phyloP scores from a whole-genome alignment of 2,797 vertebrate genomes.

The Chelon labrosus region DNA sequence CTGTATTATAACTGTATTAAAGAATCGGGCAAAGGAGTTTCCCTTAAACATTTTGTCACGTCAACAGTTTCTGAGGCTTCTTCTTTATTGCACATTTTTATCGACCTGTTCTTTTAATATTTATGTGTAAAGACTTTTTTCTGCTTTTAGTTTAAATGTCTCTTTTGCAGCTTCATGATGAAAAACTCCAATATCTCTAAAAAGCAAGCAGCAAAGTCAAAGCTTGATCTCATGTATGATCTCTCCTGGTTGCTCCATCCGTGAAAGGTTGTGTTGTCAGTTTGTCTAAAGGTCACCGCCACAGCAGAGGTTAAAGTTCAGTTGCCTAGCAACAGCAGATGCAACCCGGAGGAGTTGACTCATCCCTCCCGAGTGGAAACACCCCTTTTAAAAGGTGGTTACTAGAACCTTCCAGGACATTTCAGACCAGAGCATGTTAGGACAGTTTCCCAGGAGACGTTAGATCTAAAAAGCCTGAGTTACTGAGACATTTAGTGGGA shows the following conservation, averaged over 20 bases:
- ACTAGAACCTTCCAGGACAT: background rate
- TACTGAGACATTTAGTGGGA: conserved; percentile 29
- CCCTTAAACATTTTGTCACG: background rate
- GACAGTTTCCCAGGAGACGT: background rate
- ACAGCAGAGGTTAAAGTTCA: conserved; percentile 35
- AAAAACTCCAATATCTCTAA: no score
- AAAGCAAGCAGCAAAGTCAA: background rate
- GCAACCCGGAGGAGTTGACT: background rate
- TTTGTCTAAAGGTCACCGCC: conserved; percentile 52
- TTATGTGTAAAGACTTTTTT: background rate
- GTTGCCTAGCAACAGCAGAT: conserved; percentile 57
- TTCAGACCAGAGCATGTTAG: conserved; percentile 6
- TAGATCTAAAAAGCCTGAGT: background rate
- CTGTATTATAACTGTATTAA: background rate
- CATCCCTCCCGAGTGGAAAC: conserved; percentile 6
- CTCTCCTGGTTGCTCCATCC: background rate
- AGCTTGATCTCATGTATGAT: background rate
- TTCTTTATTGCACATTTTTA: background rate
- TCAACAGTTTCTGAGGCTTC: background rate
- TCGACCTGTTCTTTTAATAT: background rate
- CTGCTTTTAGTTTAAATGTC: no score
- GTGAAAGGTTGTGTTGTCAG: conserved; percentile 16
- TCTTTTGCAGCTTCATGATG: no score
- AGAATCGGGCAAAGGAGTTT: background rate
- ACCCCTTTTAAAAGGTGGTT: background rate